phyloP scores from a whole-genome alignment of 2,797 vertebrate species.

The Tenualosa thibaudeaui region DNA sequence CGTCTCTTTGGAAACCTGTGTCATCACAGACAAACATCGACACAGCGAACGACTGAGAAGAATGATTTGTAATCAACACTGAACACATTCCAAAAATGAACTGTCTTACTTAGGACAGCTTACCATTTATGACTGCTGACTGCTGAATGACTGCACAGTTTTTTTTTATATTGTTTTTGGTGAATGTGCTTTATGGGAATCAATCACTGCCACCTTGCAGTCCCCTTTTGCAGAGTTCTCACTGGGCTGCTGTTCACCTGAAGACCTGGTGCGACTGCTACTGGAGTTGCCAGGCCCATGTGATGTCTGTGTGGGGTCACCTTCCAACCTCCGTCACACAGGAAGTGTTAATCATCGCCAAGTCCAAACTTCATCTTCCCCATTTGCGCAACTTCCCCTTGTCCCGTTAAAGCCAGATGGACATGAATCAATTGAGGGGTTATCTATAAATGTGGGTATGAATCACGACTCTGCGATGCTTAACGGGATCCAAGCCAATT shows the following conservation, averaged over 20 bases:
- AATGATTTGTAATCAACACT: neutral
- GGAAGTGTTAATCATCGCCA: conserved; percentile 43
- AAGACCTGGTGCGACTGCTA: neutral
- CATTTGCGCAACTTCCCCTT: conserved; percentile 56
- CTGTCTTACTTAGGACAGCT: neutral
- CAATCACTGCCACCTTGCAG: neutral
- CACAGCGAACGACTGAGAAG: neutral
- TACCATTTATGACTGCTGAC: neutral
- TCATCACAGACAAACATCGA: neutral
- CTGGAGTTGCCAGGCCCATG: neutral
- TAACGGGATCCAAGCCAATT: conserved; percentile 27
- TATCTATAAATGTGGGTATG: conserved; percentile 63
- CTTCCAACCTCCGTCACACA: conserved; percentile 22
- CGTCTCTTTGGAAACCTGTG: neutral
- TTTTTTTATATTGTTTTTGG: neutral
- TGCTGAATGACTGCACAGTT: neutral
- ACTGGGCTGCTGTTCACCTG: neutral
- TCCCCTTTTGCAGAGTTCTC: neutral
- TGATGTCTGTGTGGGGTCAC: conserved; percentile 17
- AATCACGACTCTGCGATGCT: conserved; percentile 57
- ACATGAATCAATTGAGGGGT: conserved; percentile 64
- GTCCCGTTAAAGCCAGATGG: conserved; percentile 61
- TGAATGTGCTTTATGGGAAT: neutral
- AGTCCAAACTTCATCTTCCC: conserved; percentile 48
- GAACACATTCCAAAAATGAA: neutral